phyloP scores from a whole-genome alignment of 35 echinoderm and acorn worm species.

The Ophiothrix spiculata region DNA sequence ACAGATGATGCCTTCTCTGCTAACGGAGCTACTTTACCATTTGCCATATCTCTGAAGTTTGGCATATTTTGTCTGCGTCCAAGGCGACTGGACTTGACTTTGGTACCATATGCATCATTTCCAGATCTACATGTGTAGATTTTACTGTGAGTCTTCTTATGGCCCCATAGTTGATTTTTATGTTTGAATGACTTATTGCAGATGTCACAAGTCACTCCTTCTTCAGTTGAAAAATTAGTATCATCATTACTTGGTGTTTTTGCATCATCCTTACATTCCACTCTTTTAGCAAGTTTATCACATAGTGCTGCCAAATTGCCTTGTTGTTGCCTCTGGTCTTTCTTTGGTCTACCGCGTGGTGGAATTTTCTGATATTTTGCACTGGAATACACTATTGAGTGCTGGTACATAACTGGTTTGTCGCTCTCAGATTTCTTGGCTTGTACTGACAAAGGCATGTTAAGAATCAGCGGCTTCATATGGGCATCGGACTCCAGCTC shows the following conservation, averaged over 20 bases:
- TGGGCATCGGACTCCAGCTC: neutral
- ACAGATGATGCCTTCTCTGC: neutral
- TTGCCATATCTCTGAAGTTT: neutral
- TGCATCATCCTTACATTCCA: neutral
- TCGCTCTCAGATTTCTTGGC: neutral
- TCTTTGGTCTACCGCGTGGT: neutral
- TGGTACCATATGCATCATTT: neutral
- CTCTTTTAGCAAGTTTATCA: conserved; percentile 2
- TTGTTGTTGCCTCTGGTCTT: neutral
- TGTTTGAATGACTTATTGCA: neutral
- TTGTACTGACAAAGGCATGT: neutral
- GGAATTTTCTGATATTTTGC: neutral
- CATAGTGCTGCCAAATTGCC: neutral
- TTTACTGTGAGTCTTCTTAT: conserved; percentile 25
- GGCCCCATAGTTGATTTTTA: conserved; percentile 1
- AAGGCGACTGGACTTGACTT: neutral
- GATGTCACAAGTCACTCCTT: neutral
- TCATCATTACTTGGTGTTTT: neutral
- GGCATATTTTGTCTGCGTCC: neutral
- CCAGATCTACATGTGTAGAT: conserved; percentile 3
- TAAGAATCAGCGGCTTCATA: neutral
- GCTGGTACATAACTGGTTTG: neutral
- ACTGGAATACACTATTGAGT: neutral
- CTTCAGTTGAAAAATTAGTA: neutral
- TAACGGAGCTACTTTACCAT: conserved; percentile 8